These are phyloP conservation scores for Agrilus cyanescens DNA, from an alignment of 2,888 invertebrate genomes.

Conservation along the genomic window DNA sequence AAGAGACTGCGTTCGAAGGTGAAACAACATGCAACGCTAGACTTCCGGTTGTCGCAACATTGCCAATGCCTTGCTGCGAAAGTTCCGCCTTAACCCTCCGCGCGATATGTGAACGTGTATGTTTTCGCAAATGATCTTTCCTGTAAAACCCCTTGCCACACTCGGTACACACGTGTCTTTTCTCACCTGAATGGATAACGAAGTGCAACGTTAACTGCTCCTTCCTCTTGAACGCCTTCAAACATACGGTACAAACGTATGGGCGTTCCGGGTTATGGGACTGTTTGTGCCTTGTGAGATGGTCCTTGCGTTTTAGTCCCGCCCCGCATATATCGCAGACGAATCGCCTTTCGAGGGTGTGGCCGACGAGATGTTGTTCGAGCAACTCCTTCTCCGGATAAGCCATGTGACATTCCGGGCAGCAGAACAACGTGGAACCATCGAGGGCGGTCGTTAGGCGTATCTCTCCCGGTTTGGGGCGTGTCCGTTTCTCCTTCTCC, in stretches of 20 bases:
- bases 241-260: constrained; percentile 76
- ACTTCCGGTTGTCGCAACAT: constrained; percentile 19
- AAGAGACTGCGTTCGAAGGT: constrained; percentile 18
- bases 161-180: constrained; percentile 74
- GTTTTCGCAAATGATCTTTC: constrained; percentile 77
- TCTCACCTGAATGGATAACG: constrained; percentile 83
- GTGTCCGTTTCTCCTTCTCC: constrained; percentile 67
- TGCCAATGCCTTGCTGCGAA: constrained; percentile 47
- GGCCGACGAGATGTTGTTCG: constrained; percentile 77
- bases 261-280: constrained; percentile 83
- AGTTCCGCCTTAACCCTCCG: constrained; percentile 75
- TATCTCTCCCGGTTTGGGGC: constrained; percentile 76
- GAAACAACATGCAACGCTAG: constrained; percentile 34
- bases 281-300: constrained; percentile 75
- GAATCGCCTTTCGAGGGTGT: constrained; percentile 73
- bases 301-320: constrained; percentile 76
- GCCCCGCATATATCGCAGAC: constrained; percentile 85
- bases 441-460: constrained; percentile 67
- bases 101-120: constrained; percentile 74
- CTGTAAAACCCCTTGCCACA: constrained; percentile 85
- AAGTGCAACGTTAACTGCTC: constrained; percentile 81
- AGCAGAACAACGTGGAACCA: constrained; percentile 75
- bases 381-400: constrained; percentile 74
- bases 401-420: constrained; percentile 83
- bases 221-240: constrained; percentile 80